Evolutionary conservation across 2,113 vertebrate species (phyloP).

Genomic region (Pollimyrus isidori): DNA sequence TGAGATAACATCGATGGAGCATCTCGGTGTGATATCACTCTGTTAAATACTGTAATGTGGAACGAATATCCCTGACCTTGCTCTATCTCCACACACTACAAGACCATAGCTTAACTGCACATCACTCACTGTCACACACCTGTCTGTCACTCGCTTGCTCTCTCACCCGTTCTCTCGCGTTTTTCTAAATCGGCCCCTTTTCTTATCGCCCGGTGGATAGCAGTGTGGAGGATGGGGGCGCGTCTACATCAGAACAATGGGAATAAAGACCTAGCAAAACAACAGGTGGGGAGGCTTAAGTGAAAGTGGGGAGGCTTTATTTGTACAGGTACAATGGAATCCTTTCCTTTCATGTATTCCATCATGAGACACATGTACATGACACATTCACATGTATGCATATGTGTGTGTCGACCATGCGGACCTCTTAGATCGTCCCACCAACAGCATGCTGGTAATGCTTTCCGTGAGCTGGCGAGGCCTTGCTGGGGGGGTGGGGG

Average conservation of each 20-base stretch:
- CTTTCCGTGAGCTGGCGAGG: not conserved
- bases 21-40: not conserved
- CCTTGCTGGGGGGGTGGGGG: too few species aligned
- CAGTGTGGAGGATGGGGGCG: not conserved
- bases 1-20: not conserved
- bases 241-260: not conserved
- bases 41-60: slow-evolving; percentile 3
- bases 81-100: not conserved
- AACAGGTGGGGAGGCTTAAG: not conserved
- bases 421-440: not conserved
- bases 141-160: not conserved
- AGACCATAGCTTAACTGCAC: not conserved
- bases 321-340: not conserved
- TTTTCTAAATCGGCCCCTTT: not conserved
- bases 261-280: not conserved
- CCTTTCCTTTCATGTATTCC: too few species aligned
- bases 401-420: too few species aligned
- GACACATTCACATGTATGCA: too few species aligned
- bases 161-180: not conserved
- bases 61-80: not conserved
- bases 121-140: not conserved
- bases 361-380: too few species aligned
- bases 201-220: not conserved
- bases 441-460: not conserved
- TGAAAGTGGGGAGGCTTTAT: not conserved